Percentiles rank a stretch among this genome's conserved stretches.
Conservation (phyloP, 1,140 invertebrate species). For the Drosophila asahinai region DNA sequence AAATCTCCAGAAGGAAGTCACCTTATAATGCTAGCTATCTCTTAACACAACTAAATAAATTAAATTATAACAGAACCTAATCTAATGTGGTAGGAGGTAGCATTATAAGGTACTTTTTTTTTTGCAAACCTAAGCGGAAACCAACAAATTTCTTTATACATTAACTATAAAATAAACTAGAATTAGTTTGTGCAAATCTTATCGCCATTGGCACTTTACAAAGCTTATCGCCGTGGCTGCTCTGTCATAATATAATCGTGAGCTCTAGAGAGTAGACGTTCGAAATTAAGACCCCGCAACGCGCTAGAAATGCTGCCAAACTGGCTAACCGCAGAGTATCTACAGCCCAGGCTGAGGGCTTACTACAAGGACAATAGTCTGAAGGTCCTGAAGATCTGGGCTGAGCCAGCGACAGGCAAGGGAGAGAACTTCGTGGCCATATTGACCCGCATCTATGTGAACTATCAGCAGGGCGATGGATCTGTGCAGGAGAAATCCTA, state of each 20-base stretch:
- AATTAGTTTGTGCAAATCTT: too few species aligned
- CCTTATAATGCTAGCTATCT: too few species aligned
- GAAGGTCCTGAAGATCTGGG: slow-evolving; percentile 41
- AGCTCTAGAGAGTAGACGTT: background rate
- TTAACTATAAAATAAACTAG: too few species aligned
- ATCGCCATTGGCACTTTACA: background rate
- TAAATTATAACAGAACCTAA: too few species aligned
- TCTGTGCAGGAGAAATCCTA: slow-evolving; percentile 30
- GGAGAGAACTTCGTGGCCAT: slow-evolving; percentile 72
- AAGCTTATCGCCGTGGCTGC: slow-evolving; percentile 8
- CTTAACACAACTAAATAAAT: too few species aligned
- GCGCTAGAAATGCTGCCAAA: slow-evolving; percentile 28
- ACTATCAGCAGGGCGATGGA: slow-evolving; percentile 21
- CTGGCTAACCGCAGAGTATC: slow-evolving; percentile 68
- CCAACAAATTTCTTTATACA: too few species aligned
- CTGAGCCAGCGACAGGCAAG: slow-evolving; percentile 55
- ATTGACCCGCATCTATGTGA: slow-evolving; percentile 64
- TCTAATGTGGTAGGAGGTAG: too few species aligned
- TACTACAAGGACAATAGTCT: slow-evolving; percentile 57
- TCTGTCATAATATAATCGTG: slow-evolving; percentile 22
- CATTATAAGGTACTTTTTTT: too few species aligned
- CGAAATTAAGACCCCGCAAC: background rate
- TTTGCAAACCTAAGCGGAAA: too few species aligned
- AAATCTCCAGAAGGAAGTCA: too few species aligned
- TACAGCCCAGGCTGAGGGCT: slow-evolving; percentile 53